phyloP scores from a whole-genome alignment of 2,888 invertebrate genomes.

The Empis stercorea region DNA sequence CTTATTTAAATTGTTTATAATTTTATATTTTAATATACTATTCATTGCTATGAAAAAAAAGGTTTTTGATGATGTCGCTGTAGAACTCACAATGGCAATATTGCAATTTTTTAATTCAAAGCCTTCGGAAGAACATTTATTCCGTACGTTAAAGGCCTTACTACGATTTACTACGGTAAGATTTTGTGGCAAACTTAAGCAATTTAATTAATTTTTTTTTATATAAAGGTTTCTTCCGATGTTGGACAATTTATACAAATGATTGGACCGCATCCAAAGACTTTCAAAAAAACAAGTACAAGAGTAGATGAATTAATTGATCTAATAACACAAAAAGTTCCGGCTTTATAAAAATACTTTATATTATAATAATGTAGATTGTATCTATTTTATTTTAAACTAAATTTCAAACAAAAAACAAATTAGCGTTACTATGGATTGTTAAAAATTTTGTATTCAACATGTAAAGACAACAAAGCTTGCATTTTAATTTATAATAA shows the following conservation, averaged over 20 bases:
- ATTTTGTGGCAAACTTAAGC: not conserved
- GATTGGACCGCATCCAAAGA: conserved; percentile 77
- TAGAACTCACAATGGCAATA: conserved; percentile 81
- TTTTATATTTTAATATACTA: no score
- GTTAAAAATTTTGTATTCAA: no score
- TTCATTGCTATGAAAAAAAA: conserved; percentile 26
- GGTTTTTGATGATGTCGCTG: conserved; percentile 90
- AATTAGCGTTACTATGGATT: no score
- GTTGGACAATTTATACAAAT: conserved; percentile 81
- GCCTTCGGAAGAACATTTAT: conserved; percentile 67
- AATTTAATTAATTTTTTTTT: conserved; percentile 21
- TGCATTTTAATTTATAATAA: no score
- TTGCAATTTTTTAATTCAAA: conserved; percentile 75
- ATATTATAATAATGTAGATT: no score
- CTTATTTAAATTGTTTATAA: no score
- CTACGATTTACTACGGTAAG: conserved; percentile 40
- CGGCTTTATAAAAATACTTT: conserved; percentile 18
- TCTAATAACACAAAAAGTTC: conserved; percentile 53
- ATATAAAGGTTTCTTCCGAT: conserved; percentile 66
- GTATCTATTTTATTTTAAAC: no score
- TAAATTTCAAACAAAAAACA: no score
- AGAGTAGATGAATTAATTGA: conserved; percentile 72
- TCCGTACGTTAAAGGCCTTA: conserved; percentile 65
- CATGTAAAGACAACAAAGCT: no score
- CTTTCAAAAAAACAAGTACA: conserved; percentile 67